Evolutionary conservation across 2,888 invertebrate species (phyloP).

Genomic region (Amblyteles armatorius): DNA sequence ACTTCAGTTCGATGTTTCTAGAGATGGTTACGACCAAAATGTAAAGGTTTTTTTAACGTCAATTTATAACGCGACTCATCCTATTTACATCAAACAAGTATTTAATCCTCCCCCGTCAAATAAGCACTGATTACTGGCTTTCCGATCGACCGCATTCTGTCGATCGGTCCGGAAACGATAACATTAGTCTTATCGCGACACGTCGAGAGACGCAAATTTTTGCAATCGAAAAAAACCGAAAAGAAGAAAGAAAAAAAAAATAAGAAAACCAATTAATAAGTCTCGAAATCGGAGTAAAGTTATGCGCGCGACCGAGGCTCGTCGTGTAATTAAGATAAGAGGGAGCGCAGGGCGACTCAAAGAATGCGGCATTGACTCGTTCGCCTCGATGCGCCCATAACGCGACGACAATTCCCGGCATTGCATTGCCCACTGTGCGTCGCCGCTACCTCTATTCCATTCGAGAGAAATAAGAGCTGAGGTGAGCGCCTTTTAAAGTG

Average conservation of each 20-base stretch:
- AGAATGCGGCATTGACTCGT: conserved; percentile 69
- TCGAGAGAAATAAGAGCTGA: conserved; percentile 61
- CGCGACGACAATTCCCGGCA: conserved; percentile 64
- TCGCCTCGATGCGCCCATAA: conserved; percentile 62
- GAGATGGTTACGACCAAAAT: no score
- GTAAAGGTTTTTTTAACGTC: no score
- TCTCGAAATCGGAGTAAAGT: conserved; percentile 43
- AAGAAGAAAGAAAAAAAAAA: neutral
- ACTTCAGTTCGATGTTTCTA: no score
- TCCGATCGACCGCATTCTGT: neutral
- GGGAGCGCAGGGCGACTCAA: conserved; percentile 42
- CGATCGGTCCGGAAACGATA: no score
- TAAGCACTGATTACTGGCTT: no score
- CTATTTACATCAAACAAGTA: no score
- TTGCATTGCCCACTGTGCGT: conserved; percentile 30
- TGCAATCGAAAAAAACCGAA: neutral
- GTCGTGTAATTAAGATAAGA: conserved; percentile 67
- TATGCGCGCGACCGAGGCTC: conserved; percentile 32
- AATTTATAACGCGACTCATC: no score
- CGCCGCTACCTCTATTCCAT: conserved; percentile 23
- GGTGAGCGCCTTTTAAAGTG: conserved; percentile 50
- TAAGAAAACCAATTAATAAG: conserved; percentile 17
- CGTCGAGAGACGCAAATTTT: neutral
- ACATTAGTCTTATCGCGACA: no score
- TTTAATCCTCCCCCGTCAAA: no score